Base-by-base conservation (phyloP, 2,888 invertebrate genomes). In the Macaria notata region DNA sequence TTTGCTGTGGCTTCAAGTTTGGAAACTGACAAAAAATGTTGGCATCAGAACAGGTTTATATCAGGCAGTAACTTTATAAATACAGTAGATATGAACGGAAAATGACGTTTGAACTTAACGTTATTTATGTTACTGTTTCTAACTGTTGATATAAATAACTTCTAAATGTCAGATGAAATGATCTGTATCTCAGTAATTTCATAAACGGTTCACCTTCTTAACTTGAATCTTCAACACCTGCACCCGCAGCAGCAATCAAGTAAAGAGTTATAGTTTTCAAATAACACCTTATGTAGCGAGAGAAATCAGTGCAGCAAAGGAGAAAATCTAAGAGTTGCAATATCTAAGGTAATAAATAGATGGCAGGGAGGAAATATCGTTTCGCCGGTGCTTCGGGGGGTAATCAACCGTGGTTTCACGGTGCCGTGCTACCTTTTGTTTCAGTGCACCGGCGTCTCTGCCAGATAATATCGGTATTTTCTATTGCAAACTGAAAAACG, bases 391-490 rank as follows among this genome's bases (percentile, higher is more conserved):
- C 78, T 75, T 67, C 70, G 61, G 75, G 78, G 76, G 70, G 73
- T 76, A 75, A 77, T 78, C 77, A 78, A 72, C 69, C 72, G 72
- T 64, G 59, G 62, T 60, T 68, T 66, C 69, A 64, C 58, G 54
- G 60, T 68, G 19, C 19, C 2, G 61, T 73, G 70, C 68, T 67
- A 68, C 68, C 76, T 75, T 75, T 76, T 76, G 76, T 75, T 75
- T 73, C 71, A 70, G 57, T 59, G 61, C 64, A 64, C 70, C 73
- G 74, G 71, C 69, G 52, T 67, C 67, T 59, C 65, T 54, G 61
- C 62, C 53, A 61, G 67, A 67, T 65, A 67, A 62, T 61, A 65
- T 65, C 65, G 67, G 54, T 62, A 65, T 67, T 63, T 67, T 67
- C 63, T 67, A 65, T 67, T 67, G 67, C 67, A 46, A 62, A 65